These are phyloP conservation scores for Cyprinella venusta DNA, from an alignment of 2,797 vertebrate species.

Conservation along the genomic window DNA sequence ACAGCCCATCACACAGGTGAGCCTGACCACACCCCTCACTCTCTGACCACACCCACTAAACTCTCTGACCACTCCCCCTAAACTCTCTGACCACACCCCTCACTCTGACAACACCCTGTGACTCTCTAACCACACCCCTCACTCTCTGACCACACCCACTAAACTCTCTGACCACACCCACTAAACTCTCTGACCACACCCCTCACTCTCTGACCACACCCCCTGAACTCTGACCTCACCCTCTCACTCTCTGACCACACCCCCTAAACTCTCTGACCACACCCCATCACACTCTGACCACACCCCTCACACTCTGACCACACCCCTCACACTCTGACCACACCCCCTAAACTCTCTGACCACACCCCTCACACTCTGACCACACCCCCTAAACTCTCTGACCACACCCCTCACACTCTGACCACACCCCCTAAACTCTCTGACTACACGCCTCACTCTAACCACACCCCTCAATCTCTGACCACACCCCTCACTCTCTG, in stretches of 20 bases:
- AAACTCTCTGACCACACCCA: too few species aligned
- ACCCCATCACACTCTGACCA: not conserved
- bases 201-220: not conserved
- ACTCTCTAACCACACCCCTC: not conserved
- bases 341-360: not conserved
- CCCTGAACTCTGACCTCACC: too few species aligned
- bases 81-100: not conserved
- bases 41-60: not conserved
- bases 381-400: not conserved
- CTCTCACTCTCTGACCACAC: too few species aligned
- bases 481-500: too few species aligned
- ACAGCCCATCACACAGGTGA: conserved; percentile 67
- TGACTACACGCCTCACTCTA: too few species aligned
- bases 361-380: not conserved
- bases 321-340: not conserved
- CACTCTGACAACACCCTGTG: too few species aligned
- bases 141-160: too few species aligned
- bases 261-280: too few species aligned
- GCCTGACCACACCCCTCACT: not conserved
- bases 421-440: not conserved
- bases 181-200: not conserved
- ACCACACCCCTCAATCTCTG: too few species aligned
- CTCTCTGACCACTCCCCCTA: not conserved
- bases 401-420: not conserved
- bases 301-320: too few species aligned